These are phyloP conservation scores for Lethenteron camtschaticum DNA, from an alignment of 2,113 vertebrate species.

Conservation along the genomic window DNA sequence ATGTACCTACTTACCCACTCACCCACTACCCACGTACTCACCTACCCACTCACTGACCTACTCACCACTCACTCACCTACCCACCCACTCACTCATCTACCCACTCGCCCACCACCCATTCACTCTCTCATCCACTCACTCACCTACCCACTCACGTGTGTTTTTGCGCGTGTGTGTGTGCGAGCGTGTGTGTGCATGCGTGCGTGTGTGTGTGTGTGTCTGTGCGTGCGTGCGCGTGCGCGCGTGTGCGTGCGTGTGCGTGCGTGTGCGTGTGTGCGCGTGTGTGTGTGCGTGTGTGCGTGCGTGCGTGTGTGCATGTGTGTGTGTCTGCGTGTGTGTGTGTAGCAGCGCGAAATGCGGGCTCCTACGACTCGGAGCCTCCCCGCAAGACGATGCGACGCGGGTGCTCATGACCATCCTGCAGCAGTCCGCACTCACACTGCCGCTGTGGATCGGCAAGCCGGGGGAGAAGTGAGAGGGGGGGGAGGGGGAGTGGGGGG, in stretches of 20 bases:
- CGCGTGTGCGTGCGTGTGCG: conserved; percentile 1
- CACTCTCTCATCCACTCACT: no score
- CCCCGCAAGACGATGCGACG: conserved; percentile 68
- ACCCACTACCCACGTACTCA: no score
- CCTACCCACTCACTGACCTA: no score
- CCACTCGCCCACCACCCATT: no score
- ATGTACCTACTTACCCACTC: no score
- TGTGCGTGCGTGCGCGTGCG: conserved; percentile 11
- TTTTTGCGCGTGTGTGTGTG: background rate
- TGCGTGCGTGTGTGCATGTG: background rate
- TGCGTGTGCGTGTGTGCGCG: background rate
- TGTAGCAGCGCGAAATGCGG: conserved; percentile 52
- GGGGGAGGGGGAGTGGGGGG: no score
- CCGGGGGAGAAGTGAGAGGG: conserved; percentile 48
- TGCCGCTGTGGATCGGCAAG: conserved; percentile 71
- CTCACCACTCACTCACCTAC: no score
- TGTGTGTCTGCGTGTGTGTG: background rate
- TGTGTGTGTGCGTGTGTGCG: background rate
- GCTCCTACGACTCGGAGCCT: conserved; percentile 56
- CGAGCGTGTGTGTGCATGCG: background rate
- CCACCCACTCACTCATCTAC: no score
- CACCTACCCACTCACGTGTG: background rate
- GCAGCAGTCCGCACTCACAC: conserved; percentile 73
- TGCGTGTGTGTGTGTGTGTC: background rate
- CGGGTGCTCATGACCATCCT: conserved; percentile 63